Base-by-base conservation (phyloP, 2,888 invertebrate genomes). In the Eristalis arbustorum region DNA sequence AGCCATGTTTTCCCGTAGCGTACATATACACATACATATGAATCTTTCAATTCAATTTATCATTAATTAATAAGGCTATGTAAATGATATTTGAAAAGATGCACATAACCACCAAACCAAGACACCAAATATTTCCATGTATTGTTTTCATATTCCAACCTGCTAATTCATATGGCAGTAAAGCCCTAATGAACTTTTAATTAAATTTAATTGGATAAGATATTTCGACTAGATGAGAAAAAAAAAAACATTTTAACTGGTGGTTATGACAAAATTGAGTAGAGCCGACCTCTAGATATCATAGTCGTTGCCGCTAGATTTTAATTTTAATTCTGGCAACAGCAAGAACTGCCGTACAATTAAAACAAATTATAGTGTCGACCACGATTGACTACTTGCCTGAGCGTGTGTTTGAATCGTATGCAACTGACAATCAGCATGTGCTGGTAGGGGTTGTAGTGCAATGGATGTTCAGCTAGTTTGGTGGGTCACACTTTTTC, bases 171-270 rank as follows among this genome's bases (percentile, higher is more conserved):
- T 22, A 40, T 25, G 61, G 49, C 75, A 62, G 74, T 62, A 62
- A 72, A 80, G 75, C 57, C 72, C 71, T 72, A 74, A 85, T 77
- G 73, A 85, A 77, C 77, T 85, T 85, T 82, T 85, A 85, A 85
- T 85, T 85, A 82, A 85, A 63, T 69, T 82, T 74, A 85, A 85
- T 85, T 85, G 85, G 77, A 62, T 74, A 82, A 82, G 64, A 78
- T 64, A 78, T 67, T 83, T 71, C 56, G 61, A 76, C 72, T 76
- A 73, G 77, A 82, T 81, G 81, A 61, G 66, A 59, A 77, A 77
- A 77, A 71, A 59, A 77, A 77, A 77, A 73, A 66, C 66, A 73
- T 81, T 64, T 64, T 82, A 77, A 74, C 64, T 68, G 69, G 77
- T 81, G 74, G 77, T 82, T 85, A 74, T 85, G 49, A 66, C 68